Base-by-base conservation (phyloP, 2,888 invertebrate species). In the Papilio gigon region DNA sequence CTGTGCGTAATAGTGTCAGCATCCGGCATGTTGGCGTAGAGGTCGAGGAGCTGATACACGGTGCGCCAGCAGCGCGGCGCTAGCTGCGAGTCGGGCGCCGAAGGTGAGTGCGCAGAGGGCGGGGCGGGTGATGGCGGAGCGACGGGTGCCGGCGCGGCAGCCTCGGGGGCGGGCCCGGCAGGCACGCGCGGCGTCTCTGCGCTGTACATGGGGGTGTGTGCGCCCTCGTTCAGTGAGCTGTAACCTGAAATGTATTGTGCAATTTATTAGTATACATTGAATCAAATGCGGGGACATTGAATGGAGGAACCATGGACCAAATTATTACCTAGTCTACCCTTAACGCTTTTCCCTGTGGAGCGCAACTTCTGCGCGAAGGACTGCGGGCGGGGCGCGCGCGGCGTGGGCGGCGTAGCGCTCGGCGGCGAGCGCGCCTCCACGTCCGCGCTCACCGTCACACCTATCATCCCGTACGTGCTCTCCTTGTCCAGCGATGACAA, bases 1-100 rank as follows among this genome's bases (percentile, higher is more conserved):
- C 95, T 93, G 84, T 96, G 96, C 35, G 95, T 95, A 56, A 98
- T 96, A 0, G 98, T 98, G 87, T 98, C 98, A 0, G 98, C 97
- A 82, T 98, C 98, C 0, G 98, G 98, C 95, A 97, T 97, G 61
- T 97, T 97, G 6, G 98, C 98, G 83, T 99, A 99, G 64, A 98
- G 88, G 80, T 98, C 98, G 67, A 99, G 90, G 71, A 99, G 93
- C 84, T 97, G 96, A 84, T 98, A 98, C 75, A 99, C 95, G 0
- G 98, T 98, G 81, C 97, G 96, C 98, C 98, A 99, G 82, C 98
- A 98, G 76, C 96, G 94, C 12, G 97, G 97, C 3, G 94, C 94
- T 73, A 93, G 81, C 79, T 81, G 79, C 76, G 81, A 76, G 81
- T 82, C 47, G 73, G 75, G 14, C 75, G 72, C 50, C 74, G 64